Conservation (phyloP, 1,140 invertebrate genomes). For the Reticulitermes speratus region DNA sequence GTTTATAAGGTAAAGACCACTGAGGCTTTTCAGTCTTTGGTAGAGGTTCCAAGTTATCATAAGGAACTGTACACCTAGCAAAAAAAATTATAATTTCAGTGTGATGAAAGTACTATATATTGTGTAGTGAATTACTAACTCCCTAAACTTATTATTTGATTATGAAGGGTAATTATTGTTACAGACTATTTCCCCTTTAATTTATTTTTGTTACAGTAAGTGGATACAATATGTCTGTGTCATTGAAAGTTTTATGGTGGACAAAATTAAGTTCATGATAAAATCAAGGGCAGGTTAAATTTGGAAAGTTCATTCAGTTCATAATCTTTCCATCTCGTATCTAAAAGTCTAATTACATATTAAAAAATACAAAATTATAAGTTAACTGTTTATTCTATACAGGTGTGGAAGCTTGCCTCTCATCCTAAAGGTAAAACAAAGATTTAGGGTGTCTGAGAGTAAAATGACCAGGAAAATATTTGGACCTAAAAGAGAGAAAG, state of each 20-base stretch:
- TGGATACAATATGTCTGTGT: neutral
- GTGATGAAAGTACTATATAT: neutral
- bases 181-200: neutral
- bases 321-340: too few relatives aligned
- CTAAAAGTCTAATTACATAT: too few relatives aligned
- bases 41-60: conserved; percentile 63
- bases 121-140: neutral
- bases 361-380: too few relatives aligned
- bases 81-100: neutral
- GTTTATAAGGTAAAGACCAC: conserved; percentile 20
- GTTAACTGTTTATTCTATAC: too few relatives aligned
- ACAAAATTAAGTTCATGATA: too few relatives aligned
- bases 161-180: neutral
- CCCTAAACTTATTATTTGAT: neutral
- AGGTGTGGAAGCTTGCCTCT: too few relatives aligned
- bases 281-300: too few relatives aligned
- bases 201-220: neutral
- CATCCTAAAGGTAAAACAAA: too few relatives aligned
- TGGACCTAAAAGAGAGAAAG: too few relatives aligned
- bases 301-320: too few relatives aligned
- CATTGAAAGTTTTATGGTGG: neutral
- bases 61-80: conserved; percentile 54
- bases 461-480: too few relatives aligned
- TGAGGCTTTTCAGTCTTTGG: conserved; percentile 39
- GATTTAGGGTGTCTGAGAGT: too few relatives aligned